Evolutionary conservation across 2,113 vertebrate genomes (phyloP).

Genomic region (Ciconia maguari): DNA sequence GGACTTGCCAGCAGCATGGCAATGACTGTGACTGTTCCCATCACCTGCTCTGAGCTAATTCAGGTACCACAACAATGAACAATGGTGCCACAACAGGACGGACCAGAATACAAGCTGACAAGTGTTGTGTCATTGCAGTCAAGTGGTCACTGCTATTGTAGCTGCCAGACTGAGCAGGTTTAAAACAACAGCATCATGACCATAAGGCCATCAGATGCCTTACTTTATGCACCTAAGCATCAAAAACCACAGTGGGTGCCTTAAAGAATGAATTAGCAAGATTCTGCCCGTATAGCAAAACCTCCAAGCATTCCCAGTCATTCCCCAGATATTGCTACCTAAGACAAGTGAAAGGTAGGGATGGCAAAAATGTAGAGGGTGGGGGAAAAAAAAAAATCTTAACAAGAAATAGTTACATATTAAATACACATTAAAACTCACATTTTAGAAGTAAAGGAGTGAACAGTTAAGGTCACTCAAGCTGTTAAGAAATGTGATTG

Average conservation of each 20-base stretch:
- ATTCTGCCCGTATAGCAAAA: not conserved
- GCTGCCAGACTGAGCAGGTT: not conserved
- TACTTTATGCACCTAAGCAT: not conserved
- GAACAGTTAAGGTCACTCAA: constrained; percentile 28
- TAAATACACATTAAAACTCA: constrained; percentile 1
- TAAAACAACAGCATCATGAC: not conserved
- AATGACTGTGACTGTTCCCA: not conserved
- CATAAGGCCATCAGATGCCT: not conserved
- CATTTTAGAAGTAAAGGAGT: not conserved
- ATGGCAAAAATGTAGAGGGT: not conserved
- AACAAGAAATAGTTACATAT: not conserved
- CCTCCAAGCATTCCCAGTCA: not conserved
- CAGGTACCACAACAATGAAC: not conserved
- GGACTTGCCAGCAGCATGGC: not conserved
- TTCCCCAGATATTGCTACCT: not conserved
- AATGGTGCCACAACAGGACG: not conserved
- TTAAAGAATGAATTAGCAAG: not conserved
- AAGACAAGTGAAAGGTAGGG: not conserved
- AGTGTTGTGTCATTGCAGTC: not conserved
- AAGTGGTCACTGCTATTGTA: not conserved
- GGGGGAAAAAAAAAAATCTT: not conserved
- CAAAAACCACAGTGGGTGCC: not conserved
- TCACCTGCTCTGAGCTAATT: not conserved
- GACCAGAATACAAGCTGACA: not conserved
- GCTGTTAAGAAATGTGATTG: constrained; percentile 2